Conservation (phyloP, 37 sponge, comb jelly and placozoan genomes). For the Beroe ovata region DNA sequence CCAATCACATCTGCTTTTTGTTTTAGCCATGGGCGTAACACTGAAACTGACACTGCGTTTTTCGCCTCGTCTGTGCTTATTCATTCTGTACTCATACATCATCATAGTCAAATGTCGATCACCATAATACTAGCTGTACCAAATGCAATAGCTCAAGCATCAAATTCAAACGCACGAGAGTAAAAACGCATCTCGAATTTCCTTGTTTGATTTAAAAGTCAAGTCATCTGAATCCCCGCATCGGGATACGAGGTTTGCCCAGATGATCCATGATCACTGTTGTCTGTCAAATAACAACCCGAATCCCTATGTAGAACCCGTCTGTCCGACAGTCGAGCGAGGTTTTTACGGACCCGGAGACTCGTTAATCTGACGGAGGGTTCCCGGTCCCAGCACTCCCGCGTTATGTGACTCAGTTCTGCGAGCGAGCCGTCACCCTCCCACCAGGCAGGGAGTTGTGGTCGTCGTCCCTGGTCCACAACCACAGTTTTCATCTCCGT, state of each 20-base stretch:
- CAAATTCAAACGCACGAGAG: no score
- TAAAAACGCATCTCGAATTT: no score
- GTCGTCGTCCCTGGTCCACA: not conserved
- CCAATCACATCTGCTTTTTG: no score
- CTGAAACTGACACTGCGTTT: no score
- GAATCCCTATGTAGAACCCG: not conserved
- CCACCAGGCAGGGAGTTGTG: conserved; percentile 8
- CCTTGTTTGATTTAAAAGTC: no score
- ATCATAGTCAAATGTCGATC: no score
- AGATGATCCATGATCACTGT: conserved; percentile 36
- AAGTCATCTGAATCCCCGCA: not conserved
- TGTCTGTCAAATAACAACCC: conserved; percentile 35
- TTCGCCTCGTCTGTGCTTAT: no score
- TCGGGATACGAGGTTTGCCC: not conserved
- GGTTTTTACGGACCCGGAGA: conserved; percentile 47
- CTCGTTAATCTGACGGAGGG: conserved; percentile 21
- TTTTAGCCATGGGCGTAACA: no score
- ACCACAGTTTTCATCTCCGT: conserved; percentile 40
- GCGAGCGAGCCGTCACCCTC: not conserved
- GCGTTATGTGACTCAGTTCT: conserved; percentile 4
- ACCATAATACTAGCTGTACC: no score
- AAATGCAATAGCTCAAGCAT: no score
- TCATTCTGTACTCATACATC: no score
- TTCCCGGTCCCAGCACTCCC: conserved; percentile 48
- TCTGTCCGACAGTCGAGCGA: conserved; percentile 17